Evolutionary conservation across 1,140 invertebrate genomes (phyloP).

Genomic region (Penaeus japonicus): DNA sequence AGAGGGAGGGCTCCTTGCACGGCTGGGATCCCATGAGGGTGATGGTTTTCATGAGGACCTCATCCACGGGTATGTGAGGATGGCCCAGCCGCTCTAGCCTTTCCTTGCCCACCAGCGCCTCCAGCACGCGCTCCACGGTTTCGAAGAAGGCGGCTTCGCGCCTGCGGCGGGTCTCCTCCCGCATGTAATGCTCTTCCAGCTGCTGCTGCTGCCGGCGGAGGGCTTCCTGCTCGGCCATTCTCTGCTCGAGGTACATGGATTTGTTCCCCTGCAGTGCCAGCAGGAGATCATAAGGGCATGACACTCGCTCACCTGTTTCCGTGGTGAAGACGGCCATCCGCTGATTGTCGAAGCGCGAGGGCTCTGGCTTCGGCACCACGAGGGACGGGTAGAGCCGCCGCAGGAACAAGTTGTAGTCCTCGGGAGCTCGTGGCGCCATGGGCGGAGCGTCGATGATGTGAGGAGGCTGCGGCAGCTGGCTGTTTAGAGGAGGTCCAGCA

Average conservation of each 20-base stretch:
- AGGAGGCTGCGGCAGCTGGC: background rate
- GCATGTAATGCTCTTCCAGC: slow-evolving; percentile 38
- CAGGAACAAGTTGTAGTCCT: slow-evolving; percentile 36
- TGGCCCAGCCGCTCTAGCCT: slow-evolving; percentile 48
- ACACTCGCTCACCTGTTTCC: slow-evolving; percentile 46
- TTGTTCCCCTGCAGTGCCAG: slow-evolving; percentile 29
- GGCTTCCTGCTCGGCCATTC: slow-evolving; percentile 21
- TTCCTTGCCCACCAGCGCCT: slow-evolving; percentile 46
- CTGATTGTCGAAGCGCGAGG: background rate
- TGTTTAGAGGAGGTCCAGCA: slow-evolving; percentile 45
- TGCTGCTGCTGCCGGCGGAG: slow-evolving; percentile 39
- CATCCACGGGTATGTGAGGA: slow-evolving; percentile 48
- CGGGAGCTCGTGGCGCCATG: background rate
- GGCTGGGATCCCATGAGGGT: slow-evolving; percentile 53
- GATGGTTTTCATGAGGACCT: slow-evolving; percentile 55
- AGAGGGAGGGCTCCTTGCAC: slow-evolving; percentile 57
- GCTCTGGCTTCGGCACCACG: background rate
- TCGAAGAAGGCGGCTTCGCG: slow-evolving; percentile 30
- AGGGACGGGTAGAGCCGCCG: slow-evolving; percentile 29
- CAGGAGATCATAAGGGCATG: slow-evolving; percentile 51
- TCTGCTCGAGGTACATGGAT: background rate
- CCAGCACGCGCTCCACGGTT: slow-evolving; percentile 49
- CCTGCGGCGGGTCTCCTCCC: slow-evolving; percentile 30
- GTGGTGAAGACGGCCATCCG: slow-evolving; percentile 55
- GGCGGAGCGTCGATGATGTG: slow-evolving; percentile 32